These are phyloP conservation scores for Lycaena phlaeas DNA, from an alignment of 2,888 invertebrate genomes.

Conservation along the genomic window DNA sequence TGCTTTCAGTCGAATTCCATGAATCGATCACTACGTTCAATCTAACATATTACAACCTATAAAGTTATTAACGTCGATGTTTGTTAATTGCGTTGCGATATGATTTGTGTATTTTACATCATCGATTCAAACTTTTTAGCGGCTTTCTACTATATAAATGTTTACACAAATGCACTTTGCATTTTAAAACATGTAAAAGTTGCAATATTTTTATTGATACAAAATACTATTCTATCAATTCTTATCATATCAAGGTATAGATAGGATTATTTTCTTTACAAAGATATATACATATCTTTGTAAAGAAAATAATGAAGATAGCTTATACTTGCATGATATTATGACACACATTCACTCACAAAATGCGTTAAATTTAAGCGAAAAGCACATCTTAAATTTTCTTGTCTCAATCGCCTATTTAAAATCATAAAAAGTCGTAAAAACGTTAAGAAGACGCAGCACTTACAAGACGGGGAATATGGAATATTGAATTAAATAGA, in stretches of 20 bases:
- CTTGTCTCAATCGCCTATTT: too few relatives aligned
- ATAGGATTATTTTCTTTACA: too few relatives aligned
- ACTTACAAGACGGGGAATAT: slow-evolving; percentile 1
- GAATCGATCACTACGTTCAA: slow-evolving; percentile 25
- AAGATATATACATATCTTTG: too few relatives aligned
- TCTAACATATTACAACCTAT: slow-evolving; percentile 35
- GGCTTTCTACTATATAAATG: not conserved
- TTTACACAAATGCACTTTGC: not conserved
- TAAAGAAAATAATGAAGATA: too few relatives aligned
- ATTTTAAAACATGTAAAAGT: not conserved
- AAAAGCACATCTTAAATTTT: too few relatives aligned
- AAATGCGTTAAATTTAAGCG: too few relatives aligned
- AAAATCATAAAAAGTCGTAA: too few relatives aligned
- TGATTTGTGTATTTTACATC: not conserved
- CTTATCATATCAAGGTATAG: too few relatives aligned
- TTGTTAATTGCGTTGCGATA: slow-evolving; percentile 3
- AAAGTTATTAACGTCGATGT: slow-evolving; percentile 8
- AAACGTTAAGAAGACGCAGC: slow-evolving; percentile 5
- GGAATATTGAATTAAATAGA: slow-evolving; percentile 21
- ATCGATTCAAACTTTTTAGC: not conserved
- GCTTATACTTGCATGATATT: too few relatives aligned
- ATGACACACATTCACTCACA: too few relatives aligned
- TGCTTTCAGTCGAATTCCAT: slow-evolving; percentile 41
- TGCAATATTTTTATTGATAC: too few relatives aligned
- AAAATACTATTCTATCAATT: too few relatives aligned